These are phyloP conservation scores for Caenorhabditis doughertyi DNA, from an alignment of 2,888 invertebrate species.

Conservation along the genomic window DNA sequence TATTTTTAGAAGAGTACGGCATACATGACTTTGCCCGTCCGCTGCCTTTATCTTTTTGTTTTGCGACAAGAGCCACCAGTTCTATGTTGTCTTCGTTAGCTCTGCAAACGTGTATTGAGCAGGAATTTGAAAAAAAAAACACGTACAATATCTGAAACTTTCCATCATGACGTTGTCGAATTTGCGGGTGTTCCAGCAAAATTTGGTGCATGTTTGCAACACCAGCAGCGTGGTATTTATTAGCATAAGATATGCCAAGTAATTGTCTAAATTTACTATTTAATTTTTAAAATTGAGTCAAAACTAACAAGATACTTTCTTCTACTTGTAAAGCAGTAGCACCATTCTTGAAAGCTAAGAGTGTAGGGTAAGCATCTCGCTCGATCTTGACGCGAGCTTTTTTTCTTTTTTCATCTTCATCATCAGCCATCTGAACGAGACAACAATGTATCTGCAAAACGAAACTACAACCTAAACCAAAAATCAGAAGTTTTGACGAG, in stretches of 20 bases:
- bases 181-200: neutral
- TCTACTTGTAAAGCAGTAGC: slow-evolving; percentile 2
- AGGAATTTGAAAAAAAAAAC: neutral
- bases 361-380: neutral
- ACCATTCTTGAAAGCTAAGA: slow-evolving; percentile 12
- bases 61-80: neutral
- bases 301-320: slow-evolving; percentile 7
- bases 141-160: slow-evolving; percentile 20
- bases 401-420: neutral
- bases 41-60: slow-evolving; percentile 4
- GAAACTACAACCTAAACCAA: too few relatives aligned
- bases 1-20: neutral
- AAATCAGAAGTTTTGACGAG: too few relatives aligned
- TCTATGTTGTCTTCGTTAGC: neutral
- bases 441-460: too few relatives aligned
- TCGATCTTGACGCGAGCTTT: neutral
- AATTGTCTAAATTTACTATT: slow-evolving; percentile 6
- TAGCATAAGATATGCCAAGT: neutral
- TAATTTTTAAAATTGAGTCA: neutral
- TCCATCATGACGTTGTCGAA: neutral
- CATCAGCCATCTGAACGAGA: slow-evolving; percentile 5
- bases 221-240: slow-evolving; percentile 4
- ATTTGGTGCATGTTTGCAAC: neutral
- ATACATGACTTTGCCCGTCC: neutral
- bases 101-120: neutral